These are phyloP conservation scores for Phalacrocorax carbo DNA, from an alignment of 2,113 vertebrate genomes.

Conservation along the genomic window DNA sequence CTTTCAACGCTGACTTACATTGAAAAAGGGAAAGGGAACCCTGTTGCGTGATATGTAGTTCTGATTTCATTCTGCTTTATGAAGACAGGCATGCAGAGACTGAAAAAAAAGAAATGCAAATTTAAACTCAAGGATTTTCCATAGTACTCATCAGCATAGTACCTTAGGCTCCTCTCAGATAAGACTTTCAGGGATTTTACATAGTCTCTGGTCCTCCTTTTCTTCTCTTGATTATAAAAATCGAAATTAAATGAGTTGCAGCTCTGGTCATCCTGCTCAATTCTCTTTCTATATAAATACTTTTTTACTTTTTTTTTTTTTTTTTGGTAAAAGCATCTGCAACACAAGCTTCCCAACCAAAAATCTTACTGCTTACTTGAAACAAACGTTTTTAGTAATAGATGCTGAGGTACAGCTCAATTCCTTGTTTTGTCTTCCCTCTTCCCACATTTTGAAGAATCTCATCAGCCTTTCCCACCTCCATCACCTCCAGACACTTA, in stretches of 20 bases:
- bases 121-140: background rate
- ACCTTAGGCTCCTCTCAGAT: background rate
- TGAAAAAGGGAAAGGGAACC: background rate
- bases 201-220: background rate
- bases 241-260: background rate
- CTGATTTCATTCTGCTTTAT: background rate
- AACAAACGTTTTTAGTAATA: background rate
- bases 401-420: background rate
- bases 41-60: background rate
- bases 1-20: background rate
- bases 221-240: background rate
- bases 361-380: background rate
- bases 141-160: background rate
- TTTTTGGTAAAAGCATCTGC: background rate
- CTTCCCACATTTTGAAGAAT: background rate
- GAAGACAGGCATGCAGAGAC: background rate
- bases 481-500: background rate
- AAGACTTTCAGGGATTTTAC: background rate
- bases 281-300: background rate
- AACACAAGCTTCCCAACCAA: background rate
- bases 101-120: background rate
- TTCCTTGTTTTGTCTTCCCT: background rate
- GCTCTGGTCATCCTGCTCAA: background rate
- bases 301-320: too few relatives aligned
- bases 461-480: background rate